Percentiles rank a stretch among this genome's conserved stretches.
These are phyloP conservation scores for Eustalomyia histrio DNA, from an alignment of 2,888 invertebrate species.

Conservation along the genomic window DNA sequence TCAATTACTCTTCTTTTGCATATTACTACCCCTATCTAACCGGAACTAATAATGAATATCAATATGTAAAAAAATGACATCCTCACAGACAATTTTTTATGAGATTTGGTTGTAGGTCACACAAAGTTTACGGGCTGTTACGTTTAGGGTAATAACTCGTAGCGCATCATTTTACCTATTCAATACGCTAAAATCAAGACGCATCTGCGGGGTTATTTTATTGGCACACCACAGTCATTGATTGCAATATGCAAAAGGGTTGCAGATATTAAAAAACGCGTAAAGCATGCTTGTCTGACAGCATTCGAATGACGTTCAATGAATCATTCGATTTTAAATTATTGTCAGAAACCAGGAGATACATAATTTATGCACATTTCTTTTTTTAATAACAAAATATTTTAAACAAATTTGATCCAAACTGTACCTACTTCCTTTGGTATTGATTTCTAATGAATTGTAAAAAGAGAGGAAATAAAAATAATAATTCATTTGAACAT, in stretches of 20 bases:
- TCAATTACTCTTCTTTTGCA: background rate
- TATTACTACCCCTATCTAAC: slow-evolving; percentile 47
- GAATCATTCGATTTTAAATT: slow-evolving; percentile 46
- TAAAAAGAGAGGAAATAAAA: background rate
- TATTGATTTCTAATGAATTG: slow-evolving; percentile 42
- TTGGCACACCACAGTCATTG: slow-evolving; percentile 63
- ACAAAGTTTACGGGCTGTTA: slow-evolving; percentile 39
- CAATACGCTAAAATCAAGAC: slow-evolving; percentile 51
- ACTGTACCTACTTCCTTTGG: slow-evolving; percentile 48
- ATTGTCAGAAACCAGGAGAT: slow-evolving; percentile 44
- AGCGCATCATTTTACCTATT: slow-evolving; percentile 14
- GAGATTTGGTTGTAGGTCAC: slow-evolving; percentile 42
- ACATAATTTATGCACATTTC: slow-evolving; percentile 59
- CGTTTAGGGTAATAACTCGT: slow-evolving; percentile 35
- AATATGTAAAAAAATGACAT: slow-evolving; percentile 36
- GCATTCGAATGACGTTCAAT: slow-evolving; percentile 44
- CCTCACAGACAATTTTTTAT: slow-evolving; percentile 47
- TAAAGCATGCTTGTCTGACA: slow-evolving; percentile 13
- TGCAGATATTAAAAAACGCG: slow-evolving; percentile 16
- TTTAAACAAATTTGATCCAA: slow-evolving; percentile 14
- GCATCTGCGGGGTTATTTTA: slow-evolving; percentile 61
- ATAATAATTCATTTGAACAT: slow-evolving; percentile 31
- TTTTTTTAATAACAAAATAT: slow-evolving; percentile 26
- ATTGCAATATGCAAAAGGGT: slow-evolving; percentile 59
- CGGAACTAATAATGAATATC: slow-evolving; percentile 55